Evolutionary conservation across 2,113 vertebrate genomes (phyloP).

Genomic region (Chionis minor): DNA sequence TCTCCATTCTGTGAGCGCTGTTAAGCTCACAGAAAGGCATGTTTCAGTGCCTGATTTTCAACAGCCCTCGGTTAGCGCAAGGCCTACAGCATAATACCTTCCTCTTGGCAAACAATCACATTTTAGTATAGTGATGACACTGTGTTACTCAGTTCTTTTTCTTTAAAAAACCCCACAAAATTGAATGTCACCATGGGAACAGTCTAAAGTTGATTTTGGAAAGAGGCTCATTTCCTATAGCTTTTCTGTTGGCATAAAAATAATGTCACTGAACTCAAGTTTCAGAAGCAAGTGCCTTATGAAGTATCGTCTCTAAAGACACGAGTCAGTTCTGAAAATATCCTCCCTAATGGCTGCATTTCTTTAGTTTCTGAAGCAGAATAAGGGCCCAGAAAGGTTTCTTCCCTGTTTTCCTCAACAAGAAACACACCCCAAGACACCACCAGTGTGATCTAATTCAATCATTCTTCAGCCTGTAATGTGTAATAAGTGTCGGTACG

Average conservation of each 20-base stretch:
- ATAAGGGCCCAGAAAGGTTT: neutral
- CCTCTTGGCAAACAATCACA: neutral
- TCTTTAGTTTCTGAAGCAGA: constrained; percentile 23
- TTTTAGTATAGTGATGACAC: neutral
- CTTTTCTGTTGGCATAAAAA: constrained; percentile 35
- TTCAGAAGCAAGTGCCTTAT: constrained; percentile 15
- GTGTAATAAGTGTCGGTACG: neutral
- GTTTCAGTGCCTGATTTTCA: neutral
- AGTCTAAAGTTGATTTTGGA: constrained; percentile 36
- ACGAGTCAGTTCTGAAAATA: constrained; percentile 17
- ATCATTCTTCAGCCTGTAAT: constrained; percentile 1
- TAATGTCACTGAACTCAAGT: constrained; percentile 34
- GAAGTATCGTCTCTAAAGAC: constrained; percentile 5
- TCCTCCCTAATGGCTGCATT: neutral
- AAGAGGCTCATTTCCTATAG: constrained; percentile 26
- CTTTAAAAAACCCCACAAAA: neutral
- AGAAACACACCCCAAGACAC: neutral
- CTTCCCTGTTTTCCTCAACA: neutral
- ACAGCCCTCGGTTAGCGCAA: neutral
- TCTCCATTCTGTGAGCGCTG: too few relatives aligned
- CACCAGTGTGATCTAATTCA: constrained; percentile 4
- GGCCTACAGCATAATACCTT: neutral
- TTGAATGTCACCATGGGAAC: constrained; percentile 39
- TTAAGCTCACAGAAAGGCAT: neutral
- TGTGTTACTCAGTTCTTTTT: neutral